Conservation (phyloP, 2,888 invertebrate species). For the Aproaerema taeniolella region DNA sequence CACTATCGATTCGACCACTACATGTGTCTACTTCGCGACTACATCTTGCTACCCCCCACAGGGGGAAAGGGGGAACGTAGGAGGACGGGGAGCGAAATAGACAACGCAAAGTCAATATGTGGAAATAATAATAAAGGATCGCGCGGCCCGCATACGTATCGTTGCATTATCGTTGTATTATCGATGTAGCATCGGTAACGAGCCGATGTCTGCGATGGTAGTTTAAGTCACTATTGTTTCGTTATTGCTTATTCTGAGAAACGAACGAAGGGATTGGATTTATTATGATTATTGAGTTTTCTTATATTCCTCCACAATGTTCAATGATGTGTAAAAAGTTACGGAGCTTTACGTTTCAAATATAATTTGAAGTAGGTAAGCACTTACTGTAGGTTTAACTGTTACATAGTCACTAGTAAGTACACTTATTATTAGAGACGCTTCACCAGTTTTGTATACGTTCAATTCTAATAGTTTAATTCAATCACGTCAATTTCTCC, state of each 20-base stretch:
- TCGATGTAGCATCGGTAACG: slow-evolving; percentile 40
- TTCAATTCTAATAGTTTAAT: no score
- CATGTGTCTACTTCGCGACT: slow-evolving; percentile 52
- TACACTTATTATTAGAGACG: no score
- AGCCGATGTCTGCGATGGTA: slow-evolving; percentile 28
- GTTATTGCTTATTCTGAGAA: slow-evolving; percentile 37
- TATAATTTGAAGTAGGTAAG: no score
- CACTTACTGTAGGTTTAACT: no score
- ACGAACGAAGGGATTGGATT: slow-evolving; percentile 21
- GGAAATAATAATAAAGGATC: slow-evolving; percentile 72
- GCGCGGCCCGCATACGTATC: slow-evolving; percentile 63
- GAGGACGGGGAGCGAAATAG: slow-evolving; percentile 33
- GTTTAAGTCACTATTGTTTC: slow-evolving; percentile 31
- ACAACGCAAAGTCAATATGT: slow-evolving; percentile 71
- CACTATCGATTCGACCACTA: slow-evolving; percentile 54
- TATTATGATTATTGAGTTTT: slow-evolving; percentile 24
- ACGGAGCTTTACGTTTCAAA: no score
- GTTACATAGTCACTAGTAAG: no score
- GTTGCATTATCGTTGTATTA: slow-evolving; percentile 53
- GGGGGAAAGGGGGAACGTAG: slow-evolving; percentile 14
- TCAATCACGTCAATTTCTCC: no score
- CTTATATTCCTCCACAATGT: slow-evolving; percentile 1
- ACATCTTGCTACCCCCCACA: slow-evolving; percentile 34
- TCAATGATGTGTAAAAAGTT: slow-evolving; percentile 1
- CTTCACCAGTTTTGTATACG: no score